Evolutionary conservation across 2,797 vertebrate genomes (phyloP), one percentile per base, ranked within the genome.

Genomic region (Chromis chromis): DNA sequence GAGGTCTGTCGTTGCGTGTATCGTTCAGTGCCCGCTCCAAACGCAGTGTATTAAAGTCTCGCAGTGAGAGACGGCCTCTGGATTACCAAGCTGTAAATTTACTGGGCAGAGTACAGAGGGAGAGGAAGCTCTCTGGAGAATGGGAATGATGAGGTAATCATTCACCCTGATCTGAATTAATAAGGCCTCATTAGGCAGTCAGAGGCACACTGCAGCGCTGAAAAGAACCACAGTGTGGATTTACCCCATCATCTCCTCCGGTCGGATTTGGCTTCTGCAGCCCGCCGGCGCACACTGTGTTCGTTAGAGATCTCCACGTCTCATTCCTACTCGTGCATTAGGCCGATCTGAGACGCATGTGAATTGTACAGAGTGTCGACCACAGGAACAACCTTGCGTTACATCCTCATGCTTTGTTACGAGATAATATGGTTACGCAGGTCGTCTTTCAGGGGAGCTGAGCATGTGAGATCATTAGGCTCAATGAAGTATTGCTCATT

Each of bases 91-190:
- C 77, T 84, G 85, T 90, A 87, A 83, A 90, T 93, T 73, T 86
- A 87, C 84, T 75, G 88, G 78, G 83, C 70, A 81, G 74, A 79
- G 77, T 81, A 83, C 66, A 84, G 88, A 80, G 79, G 44, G 82
- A 74, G 87, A 55, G 60, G 53, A 65, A 72, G 88, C 87, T 89
- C 90, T 93, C 91, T 65, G 67, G 91, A 92, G 90, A 88, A 88
- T 63, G 80, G 86, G 84, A 92, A 92, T 92, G 90, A 94, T 93
- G 91, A 94, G 89, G 85, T 93, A 92, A 93, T 94, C 93, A 93
- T 93, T 94, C 91, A 93, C 89, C 91, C 92, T 91, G 88, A 93
- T 94, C 92, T 92, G 91, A 93, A 94, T 94, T 92, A 92, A 93
- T 93, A 91, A 92, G 91, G 86, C 89, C 90, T 93, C 92, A 91